These are phyloP conservation scores for Drosophila cardini DNA, from an alignment of 1,140 invertebrate species.

Conservation along the genomic window DNA sequence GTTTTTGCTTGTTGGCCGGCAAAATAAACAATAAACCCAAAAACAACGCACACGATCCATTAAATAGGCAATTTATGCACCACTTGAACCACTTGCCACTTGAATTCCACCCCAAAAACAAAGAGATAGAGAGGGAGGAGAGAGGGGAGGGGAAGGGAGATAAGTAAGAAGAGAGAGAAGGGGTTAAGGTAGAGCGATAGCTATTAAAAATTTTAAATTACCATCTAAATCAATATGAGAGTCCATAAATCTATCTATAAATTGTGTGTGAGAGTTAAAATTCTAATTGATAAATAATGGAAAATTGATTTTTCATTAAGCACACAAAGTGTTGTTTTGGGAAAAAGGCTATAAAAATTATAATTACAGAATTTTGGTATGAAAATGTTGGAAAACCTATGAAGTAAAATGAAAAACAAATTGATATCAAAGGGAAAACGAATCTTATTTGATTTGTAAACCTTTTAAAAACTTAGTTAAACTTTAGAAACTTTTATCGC, in stretches of 20 bases:
- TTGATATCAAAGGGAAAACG: not conserved
- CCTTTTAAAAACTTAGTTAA: not conserved
- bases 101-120: conserved; percentile 4
- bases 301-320: conserved; percentile 8
- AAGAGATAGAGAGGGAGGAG: not conserved
- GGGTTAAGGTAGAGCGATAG: not conserved
- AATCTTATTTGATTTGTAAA: no score
- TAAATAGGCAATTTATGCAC: conserved; percentile 31
- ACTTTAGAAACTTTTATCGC: not conserved
- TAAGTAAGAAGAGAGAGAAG: conserved; percentile 4
- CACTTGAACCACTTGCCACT: conserved; percentile 12
- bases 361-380: not conserved
- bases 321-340: not conserved
- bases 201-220: not conserved
- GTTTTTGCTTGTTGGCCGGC: conserved; percentile 14
- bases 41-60: conserved; percentile 11
- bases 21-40: conserved; percentile 11
- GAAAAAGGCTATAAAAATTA: not conserved
- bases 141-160: no score
- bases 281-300: conserved; percentile 14
- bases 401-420: not conserved
- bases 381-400: no score
- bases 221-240: conserved; percentile 10
- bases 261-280: conserved; percentile 14
- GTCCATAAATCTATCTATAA: conserved; percentile 21